Evolutionary conservation across 2,113 vertebrate species (phyloP), one percentile per base, ranked within the genome.

Genomic region (Erpornis zantholeuca): DNA sequence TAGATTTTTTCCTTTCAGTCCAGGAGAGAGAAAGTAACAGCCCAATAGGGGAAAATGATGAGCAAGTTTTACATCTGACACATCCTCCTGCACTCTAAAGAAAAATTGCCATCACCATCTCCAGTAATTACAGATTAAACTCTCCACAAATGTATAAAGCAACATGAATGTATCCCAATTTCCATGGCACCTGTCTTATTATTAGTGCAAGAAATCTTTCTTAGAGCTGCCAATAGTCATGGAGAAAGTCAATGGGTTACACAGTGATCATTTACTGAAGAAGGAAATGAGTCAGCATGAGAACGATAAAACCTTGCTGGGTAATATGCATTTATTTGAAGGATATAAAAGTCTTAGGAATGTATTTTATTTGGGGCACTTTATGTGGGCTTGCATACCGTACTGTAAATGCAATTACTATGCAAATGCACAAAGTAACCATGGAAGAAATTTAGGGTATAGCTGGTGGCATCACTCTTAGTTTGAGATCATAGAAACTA

Each of bases 391-490:
- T 91, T 78, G 47, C 52, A 83, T 54, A 70, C 59, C 83, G 33
- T 75, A 75, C 25, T 77, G 65, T 42, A 87, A 97, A 92, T 59
- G 73, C 28, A 94, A 88, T 82, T 93, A 81, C 63, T 88, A 63
- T 80, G 68, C 71, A 92, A 90, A 80, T 92, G 20, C 38, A 63
- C 33, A 24, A 12, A 47, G 40, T 50, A 91, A 79, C 44, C 6
- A 6, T 57, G 54, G 68, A 80, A 76, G 68, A 47, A 92, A 79
- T 86, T 86, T 73, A 82, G 20, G n/a, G 31, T 53, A 25, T 60
- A 94, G 29, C 21, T 91, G 29, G 44, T 93, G 59, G 50, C 47
- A 82, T 56, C 36, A 49, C 60, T 88, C 54, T 65, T 82, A 10
- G 17, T 90, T 60, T 88, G 69, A 95, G 45, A 66, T 90, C 42